These are phyloP conservation scores for Eupithecia subfuscata DNA, from an alignment of 2,888 invertebrate species.

Conservation along the genomic window DNA sequence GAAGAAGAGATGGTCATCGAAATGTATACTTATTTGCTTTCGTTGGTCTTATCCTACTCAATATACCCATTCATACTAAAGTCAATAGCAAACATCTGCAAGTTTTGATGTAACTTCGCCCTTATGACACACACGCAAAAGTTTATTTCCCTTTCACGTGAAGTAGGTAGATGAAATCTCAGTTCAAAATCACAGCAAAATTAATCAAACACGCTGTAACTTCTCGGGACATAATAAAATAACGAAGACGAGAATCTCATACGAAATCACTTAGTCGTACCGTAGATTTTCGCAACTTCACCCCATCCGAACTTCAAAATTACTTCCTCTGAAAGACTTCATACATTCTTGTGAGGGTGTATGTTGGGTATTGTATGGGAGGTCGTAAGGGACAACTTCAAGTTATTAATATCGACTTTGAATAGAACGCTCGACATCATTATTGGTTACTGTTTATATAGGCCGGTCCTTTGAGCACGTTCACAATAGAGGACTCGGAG, in stretches of 20 bases:
- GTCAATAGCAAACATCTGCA: not conserved
- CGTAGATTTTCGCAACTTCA: conserved; percentile 27
- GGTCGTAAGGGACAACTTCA: conserved; percentile 41
- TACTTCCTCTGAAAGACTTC: conserved; percentile 32
- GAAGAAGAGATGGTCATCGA: not conserved
- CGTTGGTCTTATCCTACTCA: not conserved
- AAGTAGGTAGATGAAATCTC: not conserved
- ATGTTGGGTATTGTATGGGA: conserved; percentile 27
- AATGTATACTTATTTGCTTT: not conserved
- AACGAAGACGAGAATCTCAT: conserved; percentile 23
- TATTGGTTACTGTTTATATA: conserved; percentile 53
- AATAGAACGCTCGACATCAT: conserved; percentile 59
- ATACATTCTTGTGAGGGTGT: conserved; percentile 22
- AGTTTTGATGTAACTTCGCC: not conserved
- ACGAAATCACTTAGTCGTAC: conserved; percentile 30
- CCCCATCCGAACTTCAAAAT: conserved; percentile 36
- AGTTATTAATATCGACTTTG: conserved; percentile 61
- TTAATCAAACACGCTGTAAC: conserved; percentile 18
- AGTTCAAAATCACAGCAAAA: conserved; percentile 10
- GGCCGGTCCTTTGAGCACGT: conserved; percentile 44
- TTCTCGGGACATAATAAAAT: conserved; percentile 29
- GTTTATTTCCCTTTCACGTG: not conserved
- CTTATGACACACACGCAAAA: not conserved
- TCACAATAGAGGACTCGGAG: conserved; percentile 39
- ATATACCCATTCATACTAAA: not conserved